These are phyloP conservation scores for Lophius americanus DNA, from an alignment of 2,797 vertebrate genomes.

Conservation along the genomic window DNA sequence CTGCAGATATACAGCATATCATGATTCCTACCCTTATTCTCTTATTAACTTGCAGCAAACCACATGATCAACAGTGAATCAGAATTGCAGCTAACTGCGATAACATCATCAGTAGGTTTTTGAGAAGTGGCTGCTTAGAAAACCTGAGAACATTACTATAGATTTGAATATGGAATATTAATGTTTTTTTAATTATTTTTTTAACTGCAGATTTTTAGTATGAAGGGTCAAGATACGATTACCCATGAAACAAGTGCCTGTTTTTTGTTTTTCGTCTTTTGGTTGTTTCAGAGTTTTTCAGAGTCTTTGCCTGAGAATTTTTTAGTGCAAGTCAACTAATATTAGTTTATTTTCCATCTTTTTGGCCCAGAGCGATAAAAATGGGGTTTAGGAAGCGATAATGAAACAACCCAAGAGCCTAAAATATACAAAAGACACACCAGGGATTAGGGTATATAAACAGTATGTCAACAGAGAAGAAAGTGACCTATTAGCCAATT, in stretches of 20 bases:
- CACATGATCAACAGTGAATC: no score
- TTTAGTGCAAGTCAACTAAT: conserved; percentile 6
- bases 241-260: conserved; percentile 59
- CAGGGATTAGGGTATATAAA: conserved; percentile 64
- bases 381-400: conserved; percentile 4
- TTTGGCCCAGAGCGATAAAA: conserved; percentile 35
- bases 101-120: background rate
- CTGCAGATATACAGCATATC: no score
- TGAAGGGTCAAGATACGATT: conserved; percentile 61
- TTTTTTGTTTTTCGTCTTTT: conserved; percentile 15
- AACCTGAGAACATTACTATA: no score
- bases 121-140: background rate
- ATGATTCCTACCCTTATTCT: no score
- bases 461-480: conserved; percentile 57
- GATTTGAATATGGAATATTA: no score
- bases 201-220: conserved; percentile 47
- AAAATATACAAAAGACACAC: conserved; percentile 57
- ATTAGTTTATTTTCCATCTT: conserved; percentile 34
- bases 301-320: no score
- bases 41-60: no score
- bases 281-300: no score
- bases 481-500: conserved; percentile 50
- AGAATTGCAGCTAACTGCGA: background rate
- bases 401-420: conserved; percentile 46
- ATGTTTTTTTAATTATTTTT: no score